These are phyloP conservation scores for Canis aureus DNA, from an alignment of 2,113 vertebrate genomes.

Conservation along the genomic window DNA sequence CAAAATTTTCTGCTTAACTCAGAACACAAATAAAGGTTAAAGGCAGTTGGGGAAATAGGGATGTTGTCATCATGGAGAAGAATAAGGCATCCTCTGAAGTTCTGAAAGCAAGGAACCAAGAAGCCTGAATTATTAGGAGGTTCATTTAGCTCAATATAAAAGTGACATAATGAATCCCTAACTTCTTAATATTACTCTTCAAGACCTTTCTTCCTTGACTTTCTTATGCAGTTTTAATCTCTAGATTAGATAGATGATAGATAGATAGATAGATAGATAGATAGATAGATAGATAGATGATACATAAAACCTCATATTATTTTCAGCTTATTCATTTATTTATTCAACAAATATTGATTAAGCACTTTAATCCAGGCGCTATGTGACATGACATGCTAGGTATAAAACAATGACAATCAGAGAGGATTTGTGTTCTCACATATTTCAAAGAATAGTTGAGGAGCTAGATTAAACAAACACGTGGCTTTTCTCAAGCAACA, in stretches of 20 bases:
- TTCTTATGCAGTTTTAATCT: background rate
- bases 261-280: too few species aligned
- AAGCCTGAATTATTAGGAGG: background rate
- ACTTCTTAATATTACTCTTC: background rate
- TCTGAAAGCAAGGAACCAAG: background rate
- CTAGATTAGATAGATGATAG: too few species aligned
- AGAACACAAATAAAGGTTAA: background rate
- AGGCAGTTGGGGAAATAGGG: too few species aligned
- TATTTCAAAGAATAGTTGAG: background rate
- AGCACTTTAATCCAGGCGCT: background rate
- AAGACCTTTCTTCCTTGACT: background rate
- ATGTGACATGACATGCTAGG: background rate
- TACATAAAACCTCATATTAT: background rate
- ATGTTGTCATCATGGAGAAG: background rate
- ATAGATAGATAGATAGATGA: background rate
- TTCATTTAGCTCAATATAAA: background rate
- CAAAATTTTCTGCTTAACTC: background rate
- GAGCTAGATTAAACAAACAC: background rate
- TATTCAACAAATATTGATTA: background rate
- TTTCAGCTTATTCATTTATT: background rate
- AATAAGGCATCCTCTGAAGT: background rate
- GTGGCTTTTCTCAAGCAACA: background rate
- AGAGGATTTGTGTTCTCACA: background rate
- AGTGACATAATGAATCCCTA: background rate
- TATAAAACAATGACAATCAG: background rate